phyloP scores from a whole-genome alignment of 2,797 vertebrate species.

The Sarcoramphus papa region DNA sequence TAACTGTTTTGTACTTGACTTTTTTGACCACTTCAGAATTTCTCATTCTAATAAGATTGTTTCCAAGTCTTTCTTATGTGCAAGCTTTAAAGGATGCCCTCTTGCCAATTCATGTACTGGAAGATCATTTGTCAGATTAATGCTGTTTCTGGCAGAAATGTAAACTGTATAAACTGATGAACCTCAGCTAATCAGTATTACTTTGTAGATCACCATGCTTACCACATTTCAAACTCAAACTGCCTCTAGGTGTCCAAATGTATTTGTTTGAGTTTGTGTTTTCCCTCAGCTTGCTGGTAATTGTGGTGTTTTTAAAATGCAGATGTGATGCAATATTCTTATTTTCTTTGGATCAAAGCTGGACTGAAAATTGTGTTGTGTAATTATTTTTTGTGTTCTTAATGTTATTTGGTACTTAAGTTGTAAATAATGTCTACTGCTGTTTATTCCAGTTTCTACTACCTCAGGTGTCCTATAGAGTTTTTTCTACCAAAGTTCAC shows the following conservation, averaged over 20 bases:
- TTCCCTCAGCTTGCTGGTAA: conserved; percentile 75
- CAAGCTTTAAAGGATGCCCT: conserved; percentile 82
- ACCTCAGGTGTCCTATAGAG: conserved; percentile 93
- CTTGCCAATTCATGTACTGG: conserved; percentile 80
- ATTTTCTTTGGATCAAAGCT: conserved; percentile 89
- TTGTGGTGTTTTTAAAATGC: conserved; percentile 74
- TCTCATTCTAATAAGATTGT: conserved; percentile 62
- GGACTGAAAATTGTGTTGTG: conserved; percentile 86
- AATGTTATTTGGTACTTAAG: conserved; percentile 89
- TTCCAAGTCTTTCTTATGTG: conserved; percentile 66
- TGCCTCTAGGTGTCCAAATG: conserved; percentile 53
- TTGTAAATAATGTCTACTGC: conserved; percentile 88
- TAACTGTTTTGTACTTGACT: conserved; percentile 76
- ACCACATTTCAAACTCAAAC: conserved; percentile 72
- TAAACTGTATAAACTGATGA: conserved; percentile 75
- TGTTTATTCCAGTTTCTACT: conserved; percentile 93
- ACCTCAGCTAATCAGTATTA: conserved; percentile 84
- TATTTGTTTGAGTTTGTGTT: conserved; percentile 66
- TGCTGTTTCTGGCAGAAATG: conserved; percentile 68
- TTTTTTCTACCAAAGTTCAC: conserved; percentile 93
- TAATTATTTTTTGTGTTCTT: conserved; percentile 84
- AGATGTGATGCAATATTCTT: conserved; percentile 83
- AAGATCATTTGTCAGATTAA: conserved; percentile 68
- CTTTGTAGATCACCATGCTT: conserved; percentile 72
- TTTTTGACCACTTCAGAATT: conserved; percentile 63